These are phyloP conservation scores for Nycticryphes semicollaris DNA, from an alignment of 2,113 vertebrate genomes.

Conservation along the genomic window DNA sequence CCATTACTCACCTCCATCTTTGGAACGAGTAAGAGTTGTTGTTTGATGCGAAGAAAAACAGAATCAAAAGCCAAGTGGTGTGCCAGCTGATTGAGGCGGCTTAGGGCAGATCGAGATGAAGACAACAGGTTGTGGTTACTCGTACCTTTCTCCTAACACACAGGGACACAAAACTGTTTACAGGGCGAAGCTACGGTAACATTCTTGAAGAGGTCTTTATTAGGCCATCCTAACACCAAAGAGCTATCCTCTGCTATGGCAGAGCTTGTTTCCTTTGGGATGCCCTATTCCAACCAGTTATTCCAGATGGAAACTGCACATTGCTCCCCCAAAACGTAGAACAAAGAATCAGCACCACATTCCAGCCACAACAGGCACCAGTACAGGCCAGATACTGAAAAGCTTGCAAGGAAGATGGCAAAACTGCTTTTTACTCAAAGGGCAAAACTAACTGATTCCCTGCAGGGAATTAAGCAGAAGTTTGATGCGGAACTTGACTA, in stretches of 20 bases:
- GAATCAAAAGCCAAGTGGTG: constrained; percentile 97
- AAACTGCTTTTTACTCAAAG: neutral
- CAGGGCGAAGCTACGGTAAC: neutral
- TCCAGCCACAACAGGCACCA: neutral
- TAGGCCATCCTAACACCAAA: neutral
- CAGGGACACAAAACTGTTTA: neutral
- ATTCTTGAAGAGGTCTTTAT: neutral
- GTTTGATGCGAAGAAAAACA: constrained; percentile 94
- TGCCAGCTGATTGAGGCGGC: constrained; percentile 92
- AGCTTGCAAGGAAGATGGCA: neutral
- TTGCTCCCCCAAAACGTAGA: neutral
- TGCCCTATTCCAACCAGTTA: neutral
- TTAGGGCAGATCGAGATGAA: constrained; percentile 76
- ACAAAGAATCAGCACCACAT: neutral
- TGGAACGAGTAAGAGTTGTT: constrained; percentile 87
- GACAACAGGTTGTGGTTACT: constrained; percentile 86
- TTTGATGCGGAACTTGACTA: neutral
- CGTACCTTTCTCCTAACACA: constrained; percentile 88
- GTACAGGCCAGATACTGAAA: neutral
- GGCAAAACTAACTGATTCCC: neutral
- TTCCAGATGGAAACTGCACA: neutral
- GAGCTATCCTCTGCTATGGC: neutral
- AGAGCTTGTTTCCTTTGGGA: neutral
- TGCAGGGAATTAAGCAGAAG: neutral
- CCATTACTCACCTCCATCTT: constrained; percentile 86